Evolutionary conservation across 2,888 invertebrate genomes (phyloP), one percentile per base, ranked within the genome.

Genomic region (Thymelicus sylvestris): DNA sequence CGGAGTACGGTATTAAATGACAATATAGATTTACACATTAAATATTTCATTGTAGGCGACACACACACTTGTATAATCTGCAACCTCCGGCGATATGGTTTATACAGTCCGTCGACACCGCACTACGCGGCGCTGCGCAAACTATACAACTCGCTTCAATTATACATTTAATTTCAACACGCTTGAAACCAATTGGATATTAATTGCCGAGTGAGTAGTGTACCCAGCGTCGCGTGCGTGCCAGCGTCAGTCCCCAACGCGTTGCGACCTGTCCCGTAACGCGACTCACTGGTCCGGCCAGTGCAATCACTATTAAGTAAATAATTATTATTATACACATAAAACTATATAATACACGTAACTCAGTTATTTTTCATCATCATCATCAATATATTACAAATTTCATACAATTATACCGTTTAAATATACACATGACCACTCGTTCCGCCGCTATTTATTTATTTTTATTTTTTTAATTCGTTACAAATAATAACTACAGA

Each of bases 281-380:
- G 65, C 63, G 67, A 72, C 62, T 64, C 77, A 79, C 88, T 88
- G 88, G 87, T 76, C 88, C 89, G 78, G 89, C 89, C 89, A 88
- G 89, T 75, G 64, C 63, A 47, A 63, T 67, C 69, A 75, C 71
- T 66, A 76, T 76, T 77, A 79, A 80, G 76, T 78, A 77, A 79
- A 78, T 78, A 80, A 79, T 70, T 76, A 79, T 77, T 77, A 80
- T 81, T 81, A 83, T 86, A 88, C 84, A 89, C 85, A 83, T 86
- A 86, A 81, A 74, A 80, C 86, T 90, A 90, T 89, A 89, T 86
- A 83, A 86, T 88, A 90, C 88, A 89, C 75, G 78, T 77, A 81
- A 81, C 80, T 78, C 79, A 79, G 81, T 83, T 85, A 85, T 82
- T 79, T 81, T 86, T 67, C 62, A 48, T 55, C 55, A 59, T n/a